These are phyloP conservation scores for Antheraea pernyi DNA, from an alignment of 1,140 invertebrate species.

Conservation along the genomic window DNA sequence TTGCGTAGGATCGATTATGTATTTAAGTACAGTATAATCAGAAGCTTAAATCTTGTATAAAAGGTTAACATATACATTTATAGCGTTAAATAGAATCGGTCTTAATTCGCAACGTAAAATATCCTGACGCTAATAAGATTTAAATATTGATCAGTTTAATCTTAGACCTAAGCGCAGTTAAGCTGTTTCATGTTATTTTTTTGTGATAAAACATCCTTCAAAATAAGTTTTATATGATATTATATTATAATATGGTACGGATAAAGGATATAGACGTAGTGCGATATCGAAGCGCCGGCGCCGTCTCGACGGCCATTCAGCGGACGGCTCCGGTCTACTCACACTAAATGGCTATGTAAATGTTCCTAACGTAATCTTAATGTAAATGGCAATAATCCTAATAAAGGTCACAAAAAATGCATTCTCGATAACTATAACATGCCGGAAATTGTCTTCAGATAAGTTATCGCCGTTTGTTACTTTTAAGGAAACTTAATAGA, in stretches of 20 bases:
- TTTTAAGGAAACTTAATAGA: neutral
- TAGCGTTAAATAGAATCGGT: no score
- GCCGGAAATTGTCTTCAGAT: neutral
- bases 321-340: neutral
- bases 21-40: no score
- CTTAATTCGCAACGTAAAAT: no score
- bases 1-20: no score
- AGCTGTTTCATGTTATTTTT: no score
- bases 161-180: no score
- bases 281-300: neutral
- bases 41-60: no score
- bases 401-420: constrained; percentile 1
- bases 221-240: neutral
- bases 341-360: neutral
- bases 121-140: no score
- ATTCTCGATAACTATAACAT: neutral
- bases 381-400: neutral
- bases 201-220: no score
- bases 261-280: neutral
- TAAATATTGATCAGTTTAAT: no score
- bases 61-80: no score
- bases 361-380: neutral
- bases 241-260: neutral
- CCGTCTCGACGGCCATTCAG: neutral
- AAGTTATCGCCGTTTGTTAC: neutral